phyloP scores from a whole-genome alignment of 2,797 vertebrate species.

The Lophotriccus pileatus region DNA sequence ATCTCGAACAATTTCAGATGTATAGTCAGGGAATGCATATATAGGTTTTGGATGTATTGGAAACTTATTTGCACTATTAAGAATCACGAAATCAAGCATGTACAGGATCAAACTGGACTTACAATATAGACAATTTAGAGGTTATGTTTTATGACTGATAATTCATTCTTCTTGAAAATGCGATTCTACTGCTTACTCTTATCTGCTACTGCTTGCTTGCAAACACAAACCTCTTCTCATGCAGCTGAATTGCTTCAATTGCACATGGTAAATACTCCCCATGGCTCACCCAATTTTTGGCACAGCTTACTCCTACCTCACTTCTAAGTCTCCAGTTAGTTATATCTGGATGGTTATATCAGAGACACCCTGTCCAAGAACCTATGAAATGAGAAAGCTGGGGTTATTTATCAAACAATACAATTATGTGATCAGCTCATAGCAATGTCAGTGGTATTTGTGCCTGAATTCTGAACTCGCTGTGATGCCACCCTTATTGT shows the following conservation, averaged over 20 bases:
- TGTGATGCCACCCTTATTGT: neutral
- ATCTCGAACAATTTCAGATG: neutral
- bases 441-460: neutral
- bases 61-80: neutral
- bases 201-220: neutral
- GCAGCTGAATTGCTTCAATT: neutral
- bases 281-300: neutral
- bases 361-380: neutral
- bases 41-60: neutral
- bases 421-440: neutral
- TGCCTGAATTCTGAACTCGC: neutral
- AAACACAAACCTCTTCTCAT: neutral
- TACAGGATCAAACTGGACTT: neutral
- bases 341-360: fast-evolving
- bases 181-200: neutral
- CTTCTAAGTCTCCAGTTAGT: neutral
- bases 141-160: neutral
- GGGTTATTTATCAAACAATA: neutral
- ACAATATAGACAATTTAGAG: neutral
- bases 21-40: neutral
- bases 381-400: neutral
- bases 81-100: neutral
- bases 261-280: neutral
- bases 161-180: neutral
- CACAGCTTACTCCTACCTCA: neutral